A percentile compares a stretch with the other conserved stretches of the same genome.
Evolutionary conservation across 2,888 invertebrate genomes (phyloP).

Genomic region (Apotomis capreana): DNA sequence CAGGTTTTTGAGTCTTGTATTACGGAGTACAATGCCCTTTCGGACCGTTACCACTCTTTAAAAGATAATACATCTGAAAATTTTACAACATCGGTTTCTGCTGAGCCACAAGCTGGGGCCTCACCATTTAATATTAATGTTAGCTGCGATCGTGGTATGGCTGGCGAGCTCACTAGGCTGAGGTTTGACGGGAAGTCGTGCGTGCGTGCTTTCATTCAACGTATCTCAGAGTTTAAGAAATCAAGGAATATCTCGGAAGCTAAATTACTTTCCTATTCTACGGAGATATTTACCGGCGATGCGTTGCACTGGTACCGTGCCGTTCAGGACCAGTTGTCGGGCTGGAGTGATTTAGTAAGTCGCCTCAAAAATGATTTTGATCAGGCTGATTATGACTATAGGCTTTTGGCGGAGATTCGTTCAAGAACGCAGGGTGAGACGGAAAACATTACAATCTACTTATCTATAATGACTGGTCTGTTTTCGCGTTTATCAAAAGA

Average conservation of each 20-base stretch:
- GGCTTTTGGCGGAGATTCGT: slow-evolving; percentile 42
- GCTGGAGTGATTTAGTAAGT: slow-evolving; percentile 4
- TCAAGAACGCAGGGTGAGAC: slow-evolving; percentile 41
- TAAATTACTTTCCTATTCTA: not conserved
- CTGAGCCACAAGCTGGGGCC: not conserved
- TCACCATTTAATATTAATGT: slow-evolving; percentile 11
- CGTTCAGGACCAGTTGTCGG: not conserved
- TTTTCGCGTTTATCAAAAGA: slow-evolving; percentile 23
- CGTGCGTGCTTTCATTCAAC: slow-evolving; percentile 20
- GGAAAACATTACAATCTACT: slow-evolving; percentile 44
- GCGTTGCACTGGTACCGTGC: slow-evolving; percentile 22
- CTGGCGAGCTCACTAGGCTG: not conserved
- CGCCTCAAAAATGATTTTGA: slow-evolving; percentile 15
- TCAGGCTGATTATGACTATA: slow-evolving; percentile 16
- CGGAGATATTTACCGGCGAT: slow-evolving; percentile 14
- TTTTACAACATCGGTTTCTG: not conserved
- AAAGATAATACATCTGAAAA: not conserved
- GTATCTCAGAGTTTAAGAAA: slow-evolving; percentile 9
- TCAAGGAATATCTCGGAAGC: not conserved
- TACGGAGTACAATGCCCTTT: not conserved
- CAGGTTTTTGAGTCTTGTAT: not conserved
- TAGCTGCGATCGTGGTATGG: not conserved
- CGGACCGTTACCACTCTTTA: not conserved
- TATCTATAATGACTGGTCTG: slow-evolving; percentile 43
- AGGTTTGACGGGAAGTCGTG: slow-evolving; percentile 12